A percentile compares a stretch with the other conserved stretches of the same genome.
These are phyloP conservation scores for Aphidoletes aphidimyza DNA, from an alignment of 2,888 invertebrate species.

Conservation along the genomic window DNA sequence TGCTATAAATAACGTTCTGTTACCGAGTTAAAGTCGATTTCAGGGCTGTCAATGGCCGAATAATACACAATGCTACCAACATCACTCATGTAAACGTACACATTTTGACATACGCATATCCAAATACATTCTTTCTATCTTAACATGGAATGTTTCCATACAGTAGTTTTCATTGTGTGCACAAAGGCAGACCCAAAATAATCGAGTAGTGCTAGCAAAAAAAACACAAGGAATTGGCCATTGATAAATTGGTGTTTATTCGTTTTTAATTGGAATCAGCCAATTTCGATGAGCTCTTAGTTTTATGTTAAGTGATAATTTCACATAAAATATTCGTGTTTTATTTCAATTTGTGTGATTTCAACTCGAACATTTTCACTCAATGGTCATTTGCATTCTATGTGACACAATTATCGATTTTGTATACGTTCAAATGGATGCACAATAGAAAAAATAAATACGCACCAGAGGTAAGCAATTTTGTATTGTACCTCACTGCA, in stretches of 20 bases:
- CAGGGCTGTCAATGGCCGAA: too few species aligned
- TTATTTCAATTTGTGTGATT: not conserved
- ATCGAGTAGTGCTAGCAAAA: not conserved
- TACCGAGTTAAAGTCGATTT: too few species aligned
- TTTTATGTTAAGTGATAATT: not conserved
- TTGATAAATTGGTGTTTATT: not conserved
- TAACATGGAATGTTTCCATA: not conserved
- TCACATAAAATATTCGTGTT: not conserved
- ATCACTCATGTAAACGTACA: not conserved
- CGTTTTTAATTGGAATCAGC: not conserved
- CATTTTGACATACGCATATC: slow-evolving; percentile 13
- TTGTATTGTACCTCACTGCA: not conserved
- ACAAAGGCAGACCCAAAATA: not conserved
- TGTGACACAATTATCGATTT: slow-evolving; percentile 38
- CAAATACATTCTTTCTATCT: not conserved
- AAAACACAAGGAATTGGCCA: not conserved
- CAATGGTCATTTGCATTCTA: not conserved
- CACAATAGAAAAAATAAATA: slow-evolving; percentile 18
- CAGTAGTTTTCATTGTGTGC: not conserved
- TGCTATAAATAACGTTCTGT: too few species aligned
- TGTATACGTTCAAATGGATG: not conserved
- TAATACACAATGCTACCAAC: not conserved
- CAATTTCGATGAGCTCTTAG: not conserved
- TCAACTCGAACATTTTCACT: not conserved
- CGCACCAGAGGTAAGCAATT: slow-evolving; percentile 17